Conservation (phyloP, 2,888 invertebrate species). For the Flexamia atlantica region DNA sequence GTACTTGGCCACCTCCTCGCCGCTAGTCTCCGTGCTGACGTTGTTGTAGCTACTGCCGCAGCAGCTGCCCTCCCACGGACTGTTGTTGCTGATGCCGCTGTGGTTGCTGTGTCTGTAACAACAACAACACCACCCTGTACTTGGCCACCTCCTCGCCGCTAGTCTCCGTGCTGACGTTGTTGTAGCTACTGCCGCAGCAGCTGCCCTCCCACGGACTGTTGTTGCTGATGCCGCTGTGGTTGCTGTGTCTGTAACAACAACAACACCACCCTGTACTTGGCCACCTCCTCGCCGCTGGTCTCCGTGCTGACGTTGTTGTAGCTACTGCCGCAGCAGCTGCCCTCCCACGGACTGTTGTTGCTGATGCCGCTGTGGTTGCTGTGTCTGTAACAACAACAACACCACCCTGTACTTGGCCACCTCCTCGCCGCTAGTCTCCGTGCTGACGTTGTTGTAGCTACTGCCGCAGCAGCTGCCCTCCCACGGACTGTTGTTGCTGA, state of each 20-base stretch:
- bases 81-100: too few species aligned
- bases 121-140: constrained; percentile 77
- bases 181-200: constrained; percentile 78
- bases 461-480: constrained; percentile 93
- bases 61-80: too few species aligned
- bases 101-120: too few species aligned
- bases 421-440: constrained; percentile 78
- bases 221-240: too few species aligned
- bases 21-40: too few species aligned
- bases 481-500: constrained; percentile 86
- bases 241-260: constrained; percentile 72
- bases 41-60: too few species aligned
- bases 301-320: constrained; percentile 84
- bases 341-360: constrained; percentile 89
- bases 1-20: too few species aligned
- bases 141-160: constrained; percentile 79
- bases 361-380: constrained; percentile 83
- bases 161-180: constrained; percentile 81
- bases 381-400: constrained; percentile 49
- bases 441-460: constrained; percentile 84
- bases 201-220: constrained; percentile 91
- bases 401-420: constrained; percentile 78
- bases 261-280: constrained; percentile 79
- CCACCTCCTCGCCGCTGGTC: constrained; percentile 81
- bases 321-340: constrained; percentile 90